A percentile compares a stretch with the other conserved stretches of the same genome.
phyloP scores from a whole-genome alignment of 2,113 vertebrate genomes.

The Phaethon lepturus region DNA sequence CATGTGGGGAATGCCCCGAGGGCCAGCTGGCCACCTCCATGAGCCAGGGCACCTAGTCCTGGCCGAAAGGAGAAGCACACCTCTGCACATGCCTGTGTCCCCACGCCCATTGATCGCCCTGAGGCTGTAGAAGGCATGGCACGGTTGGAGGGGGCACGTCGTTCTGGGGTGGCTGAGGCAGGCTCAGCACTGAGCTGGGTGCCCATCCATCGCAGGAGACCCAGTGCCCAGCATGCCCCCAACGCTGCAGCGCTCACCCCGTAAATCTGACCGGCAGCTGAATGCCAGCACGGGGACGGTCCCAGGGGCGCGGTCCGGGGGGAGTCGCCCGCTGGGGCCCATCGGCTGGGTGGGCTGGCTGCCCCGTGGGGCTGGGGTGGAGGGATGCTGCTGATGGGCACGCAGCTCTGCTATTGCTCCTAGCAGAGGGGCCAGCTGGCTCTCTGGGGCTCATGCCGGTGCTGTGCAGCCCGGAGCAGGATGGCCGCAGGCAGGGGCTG shows the following conservation, averaged over 20 bases:
- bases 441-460: rapidly evolving
- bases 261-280: background rate
- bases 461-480: rapidly evolving
- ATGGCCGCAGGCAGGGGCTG: rapidly evolving
- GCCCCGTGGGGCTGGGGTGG: rapidly evolving
- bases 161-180: background rate
- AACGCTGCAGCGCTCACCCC: rapidly evolving
- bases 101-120: background rate
- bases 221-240: background rate
- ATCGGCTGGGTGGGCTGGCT: background rate
- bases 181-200: background rate
- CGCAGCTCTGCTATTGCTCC: background rate
- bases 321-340: background rate
- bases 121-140: rapidly evolving
- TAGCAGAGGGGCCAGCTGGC: rapidly evolving
- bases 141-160: rapidly evolving
- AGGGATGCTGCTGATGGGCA: rapidly evolving
- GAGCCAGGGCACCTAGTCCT: background rate
- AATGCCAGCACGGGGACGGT: rapidly evolving
- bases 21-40: background rate
- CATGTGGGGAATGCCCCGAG: too few species aligned
- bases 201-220: background rate
- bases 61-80: background rate
- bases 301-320: too few species aligned
- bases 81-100: background rate